Evolutionary conservation across 2,888 invertebrate genomes (phyloP).

Genomic region (Mythimna ferrago): DNA sequence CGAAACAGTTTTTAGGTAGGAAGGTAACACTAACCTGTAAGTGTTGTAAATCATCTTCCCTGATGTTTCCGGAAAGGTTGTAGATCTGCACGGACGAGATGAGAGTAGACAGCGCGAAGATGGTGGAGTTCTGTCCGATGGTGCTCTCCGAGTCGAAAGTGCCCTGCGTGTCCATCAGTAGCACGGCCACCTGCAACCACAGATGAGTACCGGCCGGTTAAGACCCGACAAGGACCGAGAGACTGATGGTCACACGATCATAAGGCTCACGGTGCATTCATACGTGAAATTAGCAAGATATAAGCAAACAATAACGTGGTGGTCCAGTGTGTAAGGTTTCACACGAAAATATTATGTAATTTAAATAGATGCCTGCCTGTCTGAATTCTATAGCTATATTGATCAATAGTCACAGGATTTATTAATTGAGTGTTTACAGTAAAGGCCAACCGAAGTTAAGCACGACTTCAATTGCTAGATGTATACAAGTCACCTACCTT

Average conservation of each 20-base stretch:
- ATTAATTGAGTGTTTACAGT: no score
- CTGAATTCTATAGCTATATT: no score
- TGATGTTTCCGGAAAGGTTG: conserved; percentile 98
- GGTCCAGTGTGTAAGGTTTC: not conserved
- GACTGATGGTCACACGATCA: no score
- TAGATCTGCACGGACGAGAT: conserved; percentile 98
- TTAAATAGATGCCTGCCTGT: no score
- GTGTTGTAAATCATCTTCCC: conserved; percentile 99
- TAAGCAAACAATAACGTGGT: not conserved
- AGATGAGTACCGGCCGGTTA: no score
- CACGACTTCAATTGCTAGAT: not conserved
- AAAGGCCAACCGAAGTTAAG: no score
- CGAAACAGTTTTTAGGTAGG: not conserved
- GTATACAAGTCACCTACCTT: conserved; percentile 51
- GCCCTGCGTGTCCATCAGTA: conserved; percentile 97
- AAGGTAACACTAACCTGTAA: conserved; percentile 91
- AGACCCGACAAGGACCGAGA: no score
- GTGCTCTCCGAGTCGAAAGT: conserved; percentile 99
- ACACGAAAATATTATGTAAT: no score
- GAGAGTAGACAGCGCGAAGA: conserved; percentile 95
- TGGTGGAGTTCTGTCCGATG: conserved; percentile 97
- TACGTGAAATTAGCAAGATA: not conserved
- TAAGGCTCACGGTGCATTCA: no score
- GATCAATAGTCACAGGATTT: no score
- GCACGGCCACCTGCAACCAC: conserved; percentile 92